Conservation (phyloP, 2,888 invertebrate species). For the Microplitis deprimator region DNA sequence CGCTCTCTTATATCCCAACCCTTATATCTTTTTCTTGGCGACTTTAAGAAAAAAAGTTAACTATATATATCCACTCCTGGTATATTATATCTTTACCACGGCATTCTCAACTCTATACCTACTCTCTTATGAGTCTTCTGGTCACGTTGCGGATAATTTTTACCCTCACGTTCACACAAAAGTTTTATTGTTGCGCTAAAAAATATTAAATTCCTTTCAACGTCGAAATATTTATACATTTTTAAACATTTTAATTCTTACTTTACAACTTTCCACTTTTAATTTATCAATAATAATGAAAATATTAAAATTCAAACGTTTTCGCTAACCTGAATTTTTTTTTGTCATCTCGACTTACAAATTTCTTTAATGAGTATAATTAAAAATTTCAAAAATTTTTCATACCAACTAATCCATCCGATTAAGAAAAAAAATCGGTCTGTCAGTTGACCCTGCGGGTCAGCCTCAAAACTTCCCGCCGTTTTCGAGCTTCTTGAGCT, state of each 20-base stretch:
- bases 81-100: conserved; percentile 8
- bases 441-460: too few species aligned
- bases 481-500: too few species aligned
- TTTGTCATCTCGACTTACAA: too few species aligned
- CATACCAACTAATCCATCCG: too few species aligned
- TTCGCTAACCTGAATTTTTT: too few species aligned
- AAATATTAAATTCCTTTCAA: neutral
- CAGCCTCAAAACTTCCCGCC: too few species aligned
- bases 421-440: too few species aligned
- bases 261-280: neutral
- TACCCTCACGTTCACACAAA: neutral
- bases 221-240: neutral
- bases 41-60: conserved; percentile 14
- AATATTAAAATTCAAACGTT: too few species aligned
- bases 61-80: conserved; percentile 12
- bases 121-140: neutral
- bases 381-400: too few species aligned
- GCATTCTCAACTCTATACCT: conserved; percentile 10
- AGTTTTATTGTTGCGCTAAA: neutral
- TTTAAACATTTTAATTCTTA: neutral
- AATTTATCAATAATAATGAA: too few species aligned
- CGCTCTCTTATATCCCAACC: conserved; percentile 6
- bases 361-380: too few species aligned
- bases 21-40: conserved; percentile 15
- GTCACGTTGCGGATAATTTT: conserved; percentile 1